These are phyloP conservation scores for Drosophila borealis DNA, from an alignment of 2,888 invertebrate species.

Conservation along the genomic window DNA sequence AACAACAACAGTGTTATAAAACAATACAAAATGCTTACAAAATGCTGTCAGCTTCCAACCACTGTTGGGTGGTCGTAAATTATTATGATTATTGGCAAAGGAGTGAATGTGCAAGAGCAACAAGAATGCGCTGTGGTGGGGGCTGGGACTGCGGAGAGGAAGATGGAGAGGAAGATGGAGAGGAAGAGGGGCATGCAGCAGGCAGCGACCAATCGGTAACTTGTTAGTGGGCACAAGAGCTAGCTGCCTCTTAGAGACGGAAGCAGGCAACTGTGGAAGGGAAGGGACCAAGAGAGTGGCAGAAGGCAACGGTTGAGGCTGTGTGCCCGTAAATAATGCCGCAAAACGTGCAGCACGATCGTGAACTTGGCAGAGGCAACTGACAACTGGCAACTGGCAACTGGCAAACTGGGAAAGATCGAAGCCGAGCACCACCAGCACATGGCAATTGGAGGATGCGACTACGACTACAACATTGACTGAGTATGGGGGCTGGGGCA, in stretches of 20 bases:
- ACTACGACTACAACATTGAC: slow-evolving; percentile 21
- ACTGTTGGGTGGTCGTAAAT: slow-evolving; percentile 72
- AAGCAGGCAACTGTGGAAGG: slow-evolving; percentile 11
- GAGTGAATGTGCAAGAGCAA: slow-evolving; percentile 68
- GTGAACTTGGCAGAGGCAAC: slow-evolving; percentile 58
- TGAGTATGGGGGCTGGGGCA: slow-evolving; percentile 45
- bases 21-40: slow-evolving; percentile 70
- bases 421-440: slow-evolving; percentile 19
- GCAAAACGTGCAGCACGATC: slow-evolving; percentile 75
- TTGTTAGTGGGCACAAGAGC: slow-evolving; percentile 60
- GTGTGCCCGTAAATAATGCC: slow-evolving; percentile 69
- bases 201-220: slow-evolving; percentile 68
- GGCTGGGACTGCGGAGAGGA: neutral
- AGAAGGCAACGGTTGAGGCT: slow-evolving; percentile 15
- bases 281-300: neutral
- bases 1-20: slow-evolving; percentile 16
- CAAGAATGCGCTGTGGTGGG: slow-evolving; percentile 11
- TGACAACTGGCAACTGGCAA: slow-evolving; percentile 20
- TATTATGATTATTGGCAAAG: slow-evolving; percentile 75
- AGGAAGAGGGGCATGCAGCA: slow-evolving; percentile 17
- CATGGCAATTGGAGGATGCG: slow-evolving; percentile 35
- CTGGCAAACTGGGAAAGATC: slow-evolving; percentile 36
- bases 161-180: neutral
- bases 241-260: slow-evolving; percentile 18
- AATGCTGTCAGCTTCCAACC: slow-evolving; percentile 54